phyloP scores from a whole-genome alignment of 2,113 vertebrate genomes.

The Epinephelus cyanopodus region DNA sequence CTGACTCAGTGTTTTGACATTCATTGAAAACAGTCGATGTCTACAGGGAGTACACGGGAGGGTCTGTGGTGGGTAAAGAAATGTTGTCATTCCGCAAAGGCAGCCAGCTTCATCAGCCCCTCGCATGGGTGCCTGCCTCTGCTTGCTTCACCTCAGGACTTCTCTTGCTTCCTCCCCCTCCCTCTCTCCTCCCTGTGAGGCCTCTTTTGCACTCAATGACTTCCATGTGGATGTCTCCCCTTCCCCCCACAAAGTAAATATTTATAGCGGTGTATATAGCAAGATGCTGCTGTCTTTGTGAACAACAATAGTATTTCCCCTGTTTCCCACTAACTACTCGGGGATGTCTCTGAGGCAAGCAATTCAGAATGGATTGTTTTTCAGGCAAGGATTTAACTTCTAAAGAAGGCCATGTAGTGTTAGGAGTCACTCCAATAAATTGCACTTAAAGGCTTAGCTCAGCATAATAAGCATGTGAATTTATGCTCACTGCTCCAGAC shows the following conservation, averaged over 20 bases:
- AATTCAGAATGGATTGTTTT: slow-evolving; percentile 37
- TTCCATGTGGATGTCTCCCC: slow-evolving; percentile 56
- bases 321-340: slow-evolving; percentile 20
- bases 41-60: slow-evolving; percentile 7
- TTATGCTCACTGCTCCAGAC: slow-evolving; percentile 41
- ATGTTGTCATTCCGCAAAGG: slow-evolving; percentile 49
- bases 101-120: slow-evolving; percentile 29
- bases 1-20: slow-evolving; percentile 42
- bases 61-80: slow-evolving; percentile 24
- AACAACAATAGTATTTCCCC: slow-evolving; percentile 42
- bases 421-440: slow-evolving; percentile 50
- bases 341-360: slow-evolving; percentile 40
- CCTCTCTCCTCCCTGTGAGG: slow-evolving; percentile 35
- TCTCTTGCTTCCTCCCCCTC: neutral
- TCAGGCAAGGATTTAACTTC: slow-evolving; percentile 32
- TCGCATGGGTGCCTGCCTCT: slow-evolving; percentile 43
- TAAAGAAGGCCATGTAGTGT: slow-evolving; percentile 30
- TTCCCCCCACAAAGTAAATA: slow-evolving; percentile 64
- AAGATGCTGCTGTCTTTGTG: slow-evolving; percentile 37
- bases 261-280: slow-evolving; percentile 52
- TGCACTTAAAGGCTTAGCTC: slow-evolving; percentile 56
- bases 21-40: slow-evolving; percentile 19
- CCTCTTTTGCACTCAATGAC: slow-evolving; percentile 67
- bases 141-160: slow-evolving; percentile 38
- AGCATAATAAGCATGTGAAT: slow-evolving; percentile 53